Base-by-base conservation (phyloP, 2,113 vertebrate species). In the Callocephalon fimbriatum region DNA sequence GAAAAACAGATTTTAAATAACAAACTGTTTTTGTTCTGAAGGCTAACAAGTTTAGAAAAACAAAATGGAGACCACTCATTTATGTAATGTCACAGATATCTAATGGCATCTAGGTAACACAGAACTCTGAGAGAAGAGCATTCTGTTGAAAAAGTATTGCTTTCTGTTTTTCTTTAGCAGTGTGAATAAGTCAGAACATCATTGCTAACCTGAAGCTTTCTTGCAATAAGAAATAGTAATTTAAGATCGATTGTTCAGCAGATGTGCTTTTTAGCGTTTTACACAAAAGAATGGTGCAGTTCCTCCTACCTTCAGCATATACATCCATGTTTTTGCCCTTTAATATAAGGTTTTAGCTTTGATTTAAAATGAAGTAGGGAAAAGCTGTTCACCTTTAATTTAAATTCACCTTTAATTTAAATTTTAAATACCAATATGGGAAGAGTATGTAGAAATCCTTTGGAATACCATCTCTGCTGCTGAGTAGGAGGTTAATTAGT, bases 231-330 rank as follows among this genome's bases (percentile, higher is more conserved):
- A 97, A 98, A 96, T 77, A 95, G 93, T 95, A 96, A 96, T 96
- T 96, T 97, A 94, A 97, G 85, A 95, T 83, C 42, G 65, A 15
- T 84, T 94, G 73, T 75, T 78, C 88, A 91, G 71, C 80, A 97
- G 85, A 96, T 96, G 77, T 97, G 83, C 38, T 96, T 97, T 97
- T 95, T 93, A 85, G 84, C 93, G 76, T 95, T 97, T 97, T 89
- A 92, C 71, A 92, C 66, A 73, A 87, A 88, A 65, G 54, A 75
- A 74, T 62, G 58, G 61, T 96, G 54, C 59, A 75, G 66, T 88
- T 95, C 75, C 84, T 95, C 86, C 94, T 95, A 85, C 78, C 50
- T 59, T 89, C 82, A 95, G 86, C 76, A 62, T 91, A 77, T 76
- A 58, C n/a, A 10, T 76, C 85, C 66, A 82, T 86, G 86, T 26